Evolutionary conservation across 2,113 vertebrate genomes (phyloP), one percentile per base, ranked within the genome.

Genomic region (Rafetus swinhoei): DNA sequence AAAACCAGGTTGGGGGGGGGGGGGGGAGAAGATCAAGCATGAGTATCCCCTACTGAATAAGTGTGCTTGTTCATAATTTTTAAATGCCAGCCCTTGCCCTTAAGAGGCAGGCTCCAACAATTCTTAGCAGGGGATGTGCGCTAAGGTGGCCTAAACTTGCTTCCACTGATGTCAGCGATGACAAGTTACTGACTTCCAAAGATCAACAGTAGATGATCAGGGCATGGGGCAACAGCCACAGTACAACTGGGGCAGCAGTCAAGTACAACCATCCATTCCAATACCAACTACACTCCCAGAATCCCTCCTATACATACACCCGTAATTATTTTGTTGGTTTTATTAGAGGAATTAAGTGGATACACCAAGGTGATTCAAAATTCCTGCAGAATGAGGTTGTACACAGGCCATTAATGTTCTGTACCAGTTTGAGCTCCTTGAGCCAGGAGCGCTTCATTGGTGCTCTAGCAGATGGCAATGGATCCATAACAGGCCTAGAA

Each of bases 371-470:
- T n/a, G n/a, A 35, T 14, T 69, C 62, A 14, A 69, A 18, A 15
- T 1, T 35, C 32, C 65, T 69, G n/a, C 16, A 35, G 16, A 69
- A 69, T 9, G 4, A 21, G 4, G n/a, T 5, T 69, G 65, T 35
- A 35, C n/a, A 69, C 32, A 69, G 65, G 9, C 16, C 32, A 69
- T 69, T 5, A 69, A 24, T 60, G 59, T 60, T 60, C 79, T 16
- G 27, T 18, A 79, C 18, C 69, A 76, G n/a, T n/a, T n/a, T n/a
- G n/a, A n/a, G n/a, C n/a, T n/a, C n/a, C 69, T 89, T 45, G 62
- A 65, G 55, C 72, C 25, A 25, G 62, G 62, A 90, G 62, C 60
- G 53, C 85, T 92, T 86, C 80, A 90, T 14, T 92, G 85, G 93
- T 90, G 87, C 85, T 92, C 87, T 39, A 82, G 50, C 53, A 87